A percentile compares a stretch with the other conserved stretches of the same genome.
Evolutionary conservation across 1,140 invertebrate species (phyloP).

Genomic region (Riptortus pedestris): DNA sequence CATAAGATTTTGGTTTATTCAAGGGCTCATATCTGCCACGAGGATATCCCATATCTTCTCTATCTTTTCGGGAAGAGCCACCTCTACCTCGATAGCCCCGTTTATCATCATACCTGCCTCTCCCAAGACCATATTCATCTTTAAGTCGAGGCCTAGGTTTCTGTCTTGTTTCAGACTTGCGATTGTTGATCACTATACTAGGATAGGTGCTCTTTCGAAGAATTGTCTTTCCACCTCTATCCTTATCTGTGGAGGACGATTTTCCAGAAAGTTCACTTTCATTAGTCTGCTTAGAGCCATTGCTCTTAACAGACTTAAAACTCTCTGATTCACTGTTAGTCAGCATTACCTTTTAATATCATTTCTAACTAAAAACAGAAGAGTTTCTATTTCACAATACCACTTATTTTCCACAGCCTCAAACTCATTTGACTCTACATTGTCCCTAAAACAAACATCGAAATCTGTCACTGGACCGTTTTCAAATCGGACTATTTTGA

Average conservation of each 20-base stretch:
- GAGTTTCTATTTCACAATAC: not conserved
- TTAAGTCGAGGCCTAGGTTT: slow-evolving; percentile 24
- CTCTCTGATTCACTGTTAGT: slow-evolving; percentile 16
- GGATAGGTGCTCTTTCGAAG: not conserved
- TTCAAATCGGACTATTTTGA: not conserved
- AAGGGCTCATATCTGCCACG: slow-evolving; percentile 6
- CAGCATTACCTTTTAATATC: slow-evolving; percentile 15
- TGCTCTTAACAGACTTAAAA: slow-evolving; percentile 10
- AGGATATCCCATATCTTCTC: not conserved
- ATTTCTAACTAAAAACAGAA: slow-evolving; percentile 3
- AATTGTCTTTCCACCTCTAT: not conserved
- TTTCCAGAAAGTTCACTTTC: not conserved
- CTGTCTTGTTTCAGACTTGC: not conserved
- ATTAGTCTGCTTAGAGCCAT: slow-evolving; percentile 3
- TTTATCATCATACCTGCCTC: slow-evolving; percentile 37
- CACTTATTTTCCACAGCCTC: not conserved
- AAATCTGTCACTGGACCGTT: not conserved
- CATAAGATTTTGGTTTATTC: not conserved
- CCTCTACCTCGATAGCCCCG: slow-evolving; percentile 9
- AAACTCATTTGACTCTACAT: not conserved
- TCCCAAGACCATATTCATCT: slow-evolving; percentile 18
- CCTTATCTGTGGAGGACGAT: not conserved
- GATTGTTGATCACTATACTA: slow-evolving; percentile 6
- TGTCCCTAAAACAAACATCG: not conserved
- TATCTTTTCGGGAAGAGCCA: not conserved